Conservation (phyloP, 2,888 invertebrate species). For the Andrena flavipes region DNA sequence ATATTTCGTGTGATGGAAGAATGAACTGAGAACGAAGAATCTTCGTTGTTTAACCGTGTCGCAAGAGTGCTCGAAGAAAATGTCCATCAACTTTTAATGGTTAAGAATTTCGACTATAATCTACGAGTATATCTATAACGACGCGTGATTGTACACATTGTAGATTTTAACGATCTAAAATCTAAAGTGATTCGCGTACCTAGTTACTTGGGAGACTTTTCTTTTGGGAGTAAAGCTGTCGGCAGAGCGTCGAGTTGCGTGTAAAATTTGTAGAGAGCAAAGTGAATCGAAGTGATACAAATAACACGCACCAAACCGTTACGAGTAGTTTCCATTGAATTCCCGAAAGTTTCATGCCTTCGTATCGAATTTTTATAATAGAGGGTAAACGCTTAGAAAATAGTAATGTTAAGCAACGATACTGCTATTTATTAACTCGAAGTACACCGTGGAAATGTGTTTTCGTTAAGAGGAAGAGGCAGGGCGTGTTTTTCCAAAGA, state of each 20-base stretch:
- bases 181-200: not conserved
- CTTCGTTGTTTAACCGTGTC: constrained; percentile 4
- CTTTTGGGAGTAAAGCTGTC: constrained; percentile 10
- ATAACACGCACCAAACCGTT: constrained; percentile 47
- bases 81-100: not conserved
- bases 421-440: constrained; percentile 52
- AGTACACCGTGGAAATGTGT: constrained; percentile 23
- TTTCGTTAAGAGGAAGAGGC: constrained; percentile 11
- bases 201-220: not conserved
- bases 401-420: constrained; percentile 30
- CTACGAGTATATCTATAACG: not conserved
- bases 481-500: constrained; percentile 25
- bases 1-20: constrained; percentile 1
- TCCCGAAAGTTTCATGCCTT: constrained; percentile 62
- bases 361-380: constrained; percentile 58
- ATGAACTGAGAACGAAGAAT: not conserved
- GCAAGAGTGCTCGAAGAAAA: constrained; percentile 15
- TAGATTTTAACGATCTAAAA: not conserved
- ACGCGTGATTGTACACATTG: not conserved
- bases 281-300: constrained; percentile 33
- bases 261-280: not conserved
- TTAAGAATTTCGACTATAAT: constrained; percentile 13
- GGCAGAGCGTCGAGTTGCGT: not conserved
- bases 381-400: constrained; percentile 31
- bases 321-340: constrained; percentile 37